Conservation (phyloP, 2,888 invertebrate species). For the Altica lythri region DNA sequence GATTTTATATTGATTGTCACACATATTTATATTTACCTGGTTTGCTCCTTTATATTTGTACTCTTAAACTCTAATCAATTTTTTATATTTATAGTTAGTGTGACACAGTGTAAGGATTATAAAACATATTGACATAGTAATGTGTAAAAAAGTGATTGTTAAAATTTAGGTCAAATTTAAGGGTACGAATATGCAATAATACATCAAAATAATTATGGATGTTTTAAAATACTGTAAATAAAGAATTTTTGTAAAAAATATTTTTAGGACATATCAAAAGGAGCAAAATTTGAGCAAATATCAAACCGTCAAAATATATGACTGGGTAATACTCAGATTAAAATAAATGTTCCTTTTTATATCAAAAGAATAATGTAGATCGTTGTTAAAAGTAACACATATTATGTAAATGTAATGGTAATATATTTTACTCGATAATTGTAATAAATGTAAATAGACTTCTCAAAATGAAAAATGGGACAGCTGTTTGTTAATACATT, state of each 20-base stretch:
- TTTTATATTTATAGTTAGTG: no score
- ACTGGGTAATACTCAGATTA: slow-evolving; percentile 44
- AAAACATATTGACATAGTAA: no score
- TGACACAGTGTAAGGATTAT: no score
- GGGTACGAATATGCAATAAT: no score
- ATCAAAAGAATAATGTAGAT: slow-evolving; percentile 38
- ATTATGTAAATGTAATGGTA: slow-evolving; percentile 45
- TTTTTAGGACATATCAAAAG: slow-evolving; percentile 40
- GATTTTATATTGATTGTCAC: slow-evolving; percentile 14
- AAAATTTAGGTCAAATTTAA: no score
- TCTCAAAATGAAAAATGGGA: slow-evolving; percentile 13
- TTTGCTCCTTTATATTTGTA: slow-evolving; percentile 21
- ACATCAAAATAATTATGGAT: no score
- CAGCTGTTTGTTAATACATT: slow-evolving; percentile 22
- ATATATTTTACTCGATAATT: slow-evolving; percentile 50
- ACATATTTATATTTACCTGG: slow-evolving; percentile 18
- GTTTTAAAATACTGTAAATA: no score
- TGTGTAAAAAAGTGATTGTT: no score
- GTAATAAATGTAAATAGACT: slow-evolving; percentile 50
- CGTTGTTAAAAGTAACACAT: slow-evolving; percentile 23
- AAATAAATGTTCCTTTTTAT: slow-evolving; percentile 54
- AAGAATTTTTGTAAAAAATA: no score
- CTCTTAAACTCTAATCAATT: no score
- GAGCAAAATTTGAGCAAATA: slow-evolving; percentile 42
- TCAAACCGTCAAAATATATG: slow-evolving; percentile 45